phyloP scores from a whole-genome alignment of 1,140 invertebrate species.

The Limonius californicus region DNA sequence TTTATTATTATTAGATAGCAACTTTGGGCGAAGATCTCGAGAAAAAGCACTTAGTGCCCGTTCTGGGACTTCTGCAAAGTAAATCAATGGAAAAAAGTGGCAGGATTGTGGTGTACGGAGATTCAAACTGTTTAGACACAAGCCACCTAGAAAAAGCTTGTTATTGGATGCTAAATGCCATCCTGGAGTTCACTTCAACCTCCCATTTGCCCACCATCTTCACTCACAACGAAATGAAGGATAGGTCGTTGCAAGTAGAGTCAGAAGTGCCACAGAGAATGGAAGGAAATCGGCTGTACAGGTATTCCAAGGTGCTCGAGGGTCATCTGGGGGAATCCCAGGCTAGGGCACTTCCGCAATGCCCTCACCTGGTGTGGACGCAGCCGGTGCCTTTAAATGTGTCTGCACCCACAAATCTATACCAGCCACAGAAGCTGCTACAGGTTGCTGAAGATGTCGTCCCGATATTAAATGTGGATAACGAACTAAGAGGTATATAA shows the following conservation, averaged over 20 bases:
- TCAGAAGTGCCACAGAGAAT: conserved; percentile 63
- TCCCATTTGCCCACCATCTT: conserved; percentile 68
- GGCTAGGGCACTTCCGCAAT: conserved; percentile 59
- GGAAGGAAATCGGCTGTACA: conserved; percentile 68
- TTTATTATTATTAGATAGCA: too few species aligned
- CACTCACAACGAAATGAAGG: conserved; percentile 49
- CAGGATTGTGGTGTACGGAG: conserved; percentile 84
- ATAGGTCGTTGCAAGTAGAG: conserved; percentile 30
- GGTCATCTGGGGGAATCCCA: conserved; percentile 53
- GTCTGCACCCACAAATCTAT: conserved; percentile 69
- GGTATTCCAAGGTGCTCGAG: conserved; percentile 73
- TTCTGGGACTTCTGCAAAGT: conserved; percentile 81
- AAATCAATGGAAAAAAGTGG: conserved; percentile 56
- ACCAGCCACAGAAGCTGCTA: conserved; percentile 68
- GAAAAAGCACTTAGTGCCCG: conserved; percentile 62
- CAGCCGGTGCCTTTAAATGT: conserved; percentile 64
- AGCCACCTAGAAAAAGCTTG: conserved; percentile 86
- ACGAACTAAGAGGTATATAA: neutral
- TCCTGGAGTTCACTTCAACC: conserved; percentile 82
- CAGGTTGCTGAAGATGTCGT: conserved; percentile 52
- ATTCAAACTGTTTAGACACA: conserved; percentile 92
- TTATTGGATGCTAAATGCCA: conserved; percentile 91
- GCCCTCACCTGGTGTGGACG: conserved; percentile 59
- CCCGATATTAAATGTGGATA: neutral
- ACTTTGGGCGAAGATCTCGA: conserved; percentile 14